phyloP scores from a whole-genome alignment of 2,113 vertebrate species.

The Helogale parvula region DNA sequence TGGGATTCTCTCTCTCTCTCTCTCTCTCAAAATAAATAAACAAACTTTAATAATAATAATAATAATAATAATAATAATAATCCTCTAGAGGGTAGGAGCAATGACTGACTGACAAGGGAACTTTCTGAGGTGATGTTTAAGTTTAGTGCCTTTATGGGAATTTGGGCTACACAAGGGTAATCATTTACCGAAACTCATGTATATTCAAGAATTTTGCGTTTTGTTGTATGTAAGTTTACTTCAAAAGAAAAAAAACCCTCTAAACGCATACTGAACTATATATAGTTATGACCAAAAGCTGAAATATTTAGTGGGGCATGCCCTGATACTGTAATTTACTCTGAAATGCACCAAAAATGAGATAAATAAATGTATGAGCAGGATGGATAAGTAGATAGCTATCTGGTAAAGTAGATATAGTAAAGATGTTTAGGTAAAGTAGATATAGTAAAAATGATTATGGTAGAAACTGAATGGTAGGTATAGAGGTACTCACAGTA shows the following conservation, averaged over 20 bases:
- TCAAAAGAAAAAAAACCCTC: slow-evolving; percentile 6
- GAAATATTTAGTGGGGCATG: background rate
- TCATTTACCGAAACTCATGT: background rate
- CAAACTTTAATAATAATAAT: no score
- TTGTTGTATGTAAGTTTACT: background rate
- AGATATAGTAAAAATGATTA: background rate
- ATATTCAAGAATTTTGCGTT: background rate
- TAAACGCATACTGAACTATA: background rate
- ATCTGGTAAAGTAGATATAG: background rate
- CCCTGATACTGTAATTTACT: background rate
- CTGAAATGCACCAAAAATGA: slow-evolving; percentile 11
- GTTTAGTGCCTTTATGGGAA: background rate
- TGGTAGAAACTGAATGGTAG: background rate
- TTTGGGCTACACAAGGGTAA: background rate
- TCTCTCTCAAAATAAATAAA: no score
- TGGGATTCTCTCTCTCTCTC: no score
- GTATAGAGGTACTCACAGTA: slow-evolving; percentile 44
- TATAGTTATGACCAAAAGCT: background rate
- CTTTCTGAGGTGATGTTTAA: background rate
- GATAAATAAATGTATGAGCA: background rate
- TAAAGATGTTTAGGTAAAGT: background rate
- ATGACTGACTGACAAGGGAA: background rate
- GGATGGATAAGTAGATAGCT: background rate
- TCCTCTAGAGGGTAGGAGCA: background rate
- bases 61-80: background rate